Conservation (phyloP, 2,888 invertebrate genomes). For the Sinelater perroti region DNA sequence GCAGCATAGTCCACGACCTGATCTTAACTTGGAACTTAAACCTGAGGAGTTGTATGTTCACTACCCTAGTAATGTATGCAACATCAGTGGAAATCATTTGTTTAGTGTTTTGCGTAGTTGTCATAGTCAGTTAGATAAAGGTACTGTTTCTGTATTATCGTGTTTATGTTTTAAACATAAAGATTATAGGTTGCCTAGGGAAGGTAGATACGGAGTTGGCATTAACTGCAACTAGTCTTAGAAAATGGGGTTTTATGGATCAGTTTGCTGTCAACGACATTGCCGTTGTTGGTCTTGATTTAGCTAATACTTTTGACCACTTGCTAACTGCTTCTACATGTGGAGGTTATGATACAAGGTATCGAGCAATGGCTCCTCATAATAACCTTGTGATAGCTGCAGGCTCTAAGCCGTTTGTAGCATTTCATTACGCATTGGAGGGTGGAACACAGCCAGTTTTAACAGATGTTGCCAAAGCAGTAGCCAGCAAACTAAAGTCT, state of each 20-base stretch:
- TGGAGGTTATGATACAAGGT: slow-evolving; percentile 77
- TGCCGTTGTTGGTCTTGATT: slow-evolving; percentile 76
- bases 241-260: slow-evolving; percentile 88
- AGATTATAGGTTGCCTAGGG: neutral
- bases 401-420: slow-evolving; percentile 85
- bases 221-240: slow-evolving; percentile 69
- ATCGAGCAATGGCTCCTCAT: slow-evolving; percentile 78
- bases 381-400: slow-evolving; percentile 79
- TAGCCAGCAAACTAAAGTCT: slow-evolving; percentile 86
- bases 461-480: slow-evolving; percentile 91
- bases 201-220: slow-evolving; percentile 2
- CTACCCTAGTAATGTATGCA: slow-evolving; percentile 76
- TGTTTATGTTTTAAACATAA: no score
- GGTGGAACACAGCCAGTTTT: slow-evolving; percentile 83
- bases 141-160: no score
- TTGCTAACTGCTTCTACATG: slow-evolving; percentile 81
- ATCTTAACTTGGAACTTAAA: slow-evolving; percentile 54
- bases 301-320: slow-evolving; percentile 85
- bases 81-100: slow-evolving; percentile 78
- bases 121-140: slow-evolving; percentile 81
- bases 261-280: slow-evolving; percentile 80
- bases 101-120: slow-evolving; percentile 82
- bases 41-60: slow-evolving; percentile 79
- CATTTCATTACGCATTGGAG: slow-evolving; percentile 90
- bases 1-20: slow-evolving; percentile 63